Evolutionary conservation across 2,888 invertebrate species (phyloP).

Genomic region (Drosophila lacicola): DNA sequence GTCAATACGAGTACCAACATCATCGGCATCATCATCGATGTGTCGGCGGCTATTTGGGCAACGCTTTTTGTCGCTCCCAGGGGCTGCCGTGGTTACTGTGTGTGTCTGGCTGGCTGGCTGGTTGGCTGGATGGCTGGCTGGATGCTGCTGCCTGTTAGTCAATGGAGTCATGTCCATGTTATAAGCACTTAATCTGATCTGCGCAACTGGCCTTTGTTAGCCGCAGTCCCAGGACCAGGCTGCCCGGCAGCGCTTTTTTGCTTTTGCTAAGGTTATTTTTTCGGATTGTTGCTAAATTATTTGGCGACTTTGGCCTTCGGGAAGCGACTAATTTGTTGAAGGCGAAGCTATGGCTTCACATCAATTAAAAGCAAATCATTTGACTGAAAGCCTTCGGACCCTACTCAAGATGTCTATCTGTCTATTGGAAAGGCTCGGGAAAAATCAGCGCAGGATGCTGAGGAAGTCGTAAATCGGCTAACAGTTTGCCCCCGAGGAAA

Average conservation of each 20-base stretch:
- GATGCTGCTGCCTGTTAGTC: conserved; percentile 57
- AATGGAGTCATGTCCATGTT: conserved; percentile 81
- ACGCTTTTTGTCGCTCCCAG: conserved; percentile 48
- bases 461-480: conserved; percentile 77
- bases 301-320: conserved; percentile 59
- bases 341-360: conserved; percentile 42
- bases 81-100: conserved; percentile 31
- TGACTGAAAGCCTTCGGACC: conserved; percentile 82
- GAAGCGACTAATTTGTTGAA: conserved; percentile 66
- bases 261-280: conserved; percentile 3
- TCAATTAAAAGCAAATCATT: conserved; percentile 69
- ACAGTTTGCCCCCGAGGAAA: conserved; percentile 55
- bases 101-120: conserved; percentile 32
- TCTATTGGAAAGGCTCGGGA: conserved; percentile 47
- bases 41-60: conserved; percentile 56
- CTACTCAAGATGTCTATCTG: conserved; percentile 81
- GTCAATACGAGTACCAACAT: conserved; percentile 19
- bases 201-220: conserved; percentile 67
- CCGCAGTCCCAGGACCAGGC: conserved; percentile 24
- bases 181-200: conserved; percentile 79
- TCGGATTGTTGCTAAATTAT: conserved; percentile 57
- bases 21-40: conserved; percentile 52
- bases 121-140: conserved; percentile 11
- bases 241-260: conserved; percentile 18
- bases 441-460: conserved; percentile 63